Conservation (phyloP, 2,797 vertebrate species). For the Threskiornis aethiopicus region DNA sequence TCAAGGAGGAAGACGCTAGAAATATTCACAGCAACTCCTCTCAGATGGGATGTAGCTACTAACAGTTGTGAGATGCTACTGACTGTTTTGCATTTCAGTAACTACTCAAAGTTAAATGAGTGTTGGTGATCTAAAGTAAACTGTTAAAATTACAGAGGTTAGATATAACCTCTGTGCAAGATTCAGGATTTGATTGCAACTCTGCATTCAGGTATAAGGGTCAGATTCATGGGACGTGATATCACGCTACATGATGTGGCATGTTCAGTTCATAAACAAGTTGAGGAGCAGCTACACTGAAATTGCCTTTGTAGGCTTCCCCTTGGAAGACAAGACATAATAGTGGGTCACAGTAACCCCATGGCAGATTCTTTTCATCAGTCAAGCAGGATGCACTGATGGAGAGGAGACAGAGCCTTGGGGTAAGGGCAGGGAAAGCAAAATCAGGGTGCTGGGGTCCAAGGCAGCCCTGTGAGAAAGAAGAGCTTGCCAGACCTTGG, state of each 20-base stretch:
- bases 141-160: neutral
- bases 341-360: neutral
- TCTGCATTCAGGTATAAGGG: neutral
- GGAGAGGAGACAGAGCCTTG: neutral
- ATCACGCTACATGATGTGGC: neutral
- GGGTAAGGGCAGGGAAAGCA: neutral
- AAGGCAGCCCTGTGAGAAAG: neutral
- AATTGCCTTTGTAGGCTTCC: neutral
- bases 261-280: neutral
- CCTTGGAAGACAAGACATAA: neutral
- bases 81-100: neutral
- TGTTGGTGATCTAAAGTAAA: neutral
- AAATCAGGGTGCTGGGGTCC: neutral
- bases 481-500: neutral
- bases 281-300: neutral
- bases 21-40: neutral
- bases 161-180: neutral
- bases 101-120: neutral
- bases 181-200: neutral
- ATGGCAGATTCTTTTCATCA: neutral
- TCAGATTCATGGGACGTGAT: neutral
- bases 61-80: neutral
- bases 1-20: neutral
- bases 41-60: neutral
- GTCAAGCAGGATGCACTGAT: neutral